Evolutionary conservation across 2,888 invertebrate species (phyloP).

Genomic region (Elegia similella): DNA sequence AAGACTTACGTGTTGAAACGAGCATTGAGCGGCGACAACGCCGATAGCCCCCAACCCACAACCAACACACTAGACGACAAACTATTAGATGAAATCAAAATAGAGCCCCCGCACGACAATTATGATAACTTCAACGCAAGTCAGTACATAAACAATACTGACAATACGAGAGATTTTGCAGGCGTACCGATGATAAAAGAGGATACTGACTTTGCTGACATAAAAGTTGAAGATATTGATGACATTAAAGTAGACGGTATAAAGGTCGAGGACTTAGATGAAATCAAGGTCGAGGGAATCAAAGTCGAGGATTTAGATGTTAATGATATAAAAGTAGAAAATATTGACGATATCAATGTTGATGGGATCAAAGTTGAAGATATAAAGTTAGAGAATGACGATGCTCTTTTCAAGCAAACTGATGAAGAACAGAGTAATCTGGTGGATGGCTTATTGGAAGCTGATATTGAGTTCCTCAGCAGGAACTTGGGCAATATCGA

Average conservation of each 20-base stretch:
- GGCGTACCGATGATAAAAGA: conserved; percentile 61
- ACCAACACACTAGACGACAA: conserved; percentile 61
- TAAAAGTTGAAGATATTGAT: conserved; percentile 74
- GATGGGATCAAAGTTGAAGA: conserved; percentile 69
- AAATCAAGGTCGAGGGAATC: conserved; percentile 66
- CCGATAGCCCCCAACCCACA: conserved; percentile 65
- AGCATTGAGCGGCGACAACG: conserved; percentile 57
- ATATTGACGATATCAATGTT: conserved; percentile 63
- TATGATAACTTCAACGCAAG: conserved; percentile 69
- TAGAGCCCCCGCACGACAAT: conserved; percentile 57
- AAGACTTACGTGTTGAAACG: conserved; percentile 82
- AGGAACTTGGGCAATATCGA: conserved; percentile 75
- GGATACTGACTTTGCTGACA: conserved; percentile 68
- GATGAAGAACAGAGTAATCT: conserved; percentile 65
- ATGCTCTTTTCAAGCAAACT: conserved; percentile 61
- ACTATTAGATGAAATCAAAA: conserved; percentile 62
- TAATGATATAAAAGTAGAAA: conserved; percentile 64
- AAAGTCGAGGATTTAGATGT: conserved; percentile 69
- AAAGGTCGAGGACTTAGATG: conserved; percentile 68
- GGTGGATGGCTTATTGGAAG: conserved; percentile 71
- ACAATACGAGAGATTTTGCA: conserved; percentile 61
- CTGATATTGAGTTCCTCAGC: conserved; percentile 77
- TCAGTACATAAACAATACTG: conserved; percentile 59
- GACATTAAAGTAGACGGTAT: conserved; percentile 72
- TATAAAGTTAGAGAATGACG: conserved; percentile 70